Evolutionary conservation across 2,888 invertebrate species (phyloP).

Genomic region (Troides helena): DNA sequence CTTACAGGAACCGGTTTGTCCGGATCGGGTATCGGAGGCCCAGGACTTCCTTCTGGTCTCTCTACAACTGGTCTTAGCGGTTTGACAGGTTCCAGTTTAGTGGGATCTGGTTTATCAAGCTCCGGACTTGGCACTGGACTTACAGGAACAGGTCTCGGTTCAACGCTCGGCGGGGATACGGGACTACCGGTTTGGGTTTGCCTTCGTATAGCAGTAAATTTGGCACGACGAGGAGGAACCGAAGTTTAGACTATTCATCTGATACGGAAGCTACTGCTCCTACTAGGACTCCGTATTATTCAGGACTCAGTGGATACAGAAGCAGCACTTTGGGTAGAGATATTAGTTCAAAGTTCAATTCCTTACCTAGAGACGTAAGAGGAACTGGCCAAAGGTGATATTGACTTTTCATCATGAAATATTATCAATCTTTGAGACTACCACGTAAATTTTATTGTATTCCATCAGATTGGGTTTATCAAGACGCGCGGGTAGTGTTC

Average conservation of each 20-base stretch:
- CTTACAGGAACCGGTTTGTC: conserved; percentile 48
- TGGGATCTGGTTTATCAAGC: conserved; percentile 63
- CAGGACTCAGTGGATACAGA: conserved; percentile 76
- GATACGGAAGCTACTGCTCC: conserved; percentile 97
- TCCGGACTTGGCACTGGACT: conserved; percentile 66
- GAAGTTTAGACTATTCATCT: conserved; percentile 94
- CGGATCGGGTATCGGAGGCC: conserved; percentile 52
- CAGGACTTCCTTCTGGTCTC: conserved; percentile 67
- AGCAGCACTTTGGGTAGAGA: conserved; percentile 79
- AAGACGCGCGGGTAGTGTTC: conserved; percentile 68
- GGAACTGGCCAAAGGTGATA: conserved; percentile 80
- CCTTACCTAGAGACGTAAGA: conserved; percentile 84
- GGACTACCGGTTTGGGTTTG: conserved; percentile 66
- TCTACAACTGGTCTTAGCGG: conserved; percentile 72
- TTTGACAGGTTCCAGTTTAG: conserved; percentile 68
- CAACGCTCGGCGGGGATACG: conserved; percentile 65
- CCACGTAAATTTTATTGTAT: conserved; percentile 3
- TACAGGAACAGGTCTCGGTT: conserved; percentile 62
- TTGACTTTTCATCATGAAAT: not conserved
- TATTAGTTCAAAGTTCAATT: conserved; percentile 85
- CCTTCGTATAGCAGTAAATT: conserved; percentile 74
- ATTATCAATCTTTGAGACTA: conserved; percentile 4
- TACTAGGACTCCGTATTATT: conserved; percentile 87
- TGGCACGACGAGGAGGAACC: conserved; percentile 86
- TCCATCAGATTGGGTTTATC: conserved; percentile 60